phyloP scores from a whole-genome alignment of 1,140 invertebrate species.

The Aporrectodea caliginosa region DNA sequence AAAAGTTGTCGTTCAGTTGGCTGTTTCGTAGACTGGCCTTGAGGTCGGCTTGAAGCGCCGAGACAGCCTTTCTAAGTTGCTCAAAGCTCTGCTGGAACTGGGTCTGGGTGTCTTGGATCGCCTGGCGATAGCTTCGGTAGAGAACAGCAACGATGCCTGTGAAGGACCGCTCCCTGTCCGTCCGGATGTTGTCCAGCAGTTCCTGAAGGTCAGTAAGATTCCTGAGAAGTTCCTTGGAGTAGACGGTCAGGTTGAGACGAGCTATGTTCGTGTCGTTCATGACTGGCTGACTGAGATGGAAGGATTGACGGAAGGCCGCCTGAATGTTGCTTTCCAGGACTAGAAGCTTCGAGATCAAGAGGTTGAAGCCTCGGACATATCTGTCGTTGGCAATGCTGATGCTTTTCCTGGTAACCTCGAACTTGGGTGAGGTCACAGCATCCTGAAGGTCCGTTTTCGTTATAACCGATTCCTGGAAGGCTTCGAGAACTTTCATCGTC shows the following conservation, averaged over 20 bases:
- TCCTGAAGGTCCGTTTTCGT: slow-evolving; percentile 2
- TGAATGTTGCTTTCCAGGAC: slow-evolving; percentile 5
- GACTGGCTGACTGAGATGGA: neutral
- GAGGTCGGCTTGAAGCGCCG: neutral
- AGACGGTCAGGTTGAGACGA: slow-evolving; percentile 1
- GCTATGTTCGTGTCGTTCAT: slow-evolving; percentile 8
- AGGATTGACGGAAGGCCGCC: neutral
- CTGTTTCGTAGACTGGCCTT: neutral
- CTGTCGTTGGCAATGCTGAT: neutral
- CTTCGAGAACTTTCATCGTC: neutral
- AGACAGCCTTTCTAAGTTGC: neutral
- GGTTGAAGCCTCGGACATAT: neutral
- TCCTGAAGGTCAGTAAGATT: neutral
- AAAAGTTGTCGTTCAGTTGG: slow-evolving; percentile 15
- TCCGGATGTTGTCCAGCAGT: neutral
- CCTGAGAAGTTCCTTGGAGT: neutral
- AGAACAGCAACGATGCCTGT: neutral
- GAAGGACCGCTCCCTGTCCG: neutral
- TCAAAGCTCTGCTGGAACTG: neutral
- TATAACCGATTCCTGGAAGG: neutral
- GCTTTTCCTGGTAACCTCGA: neutral
- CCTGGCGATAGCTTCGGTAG: neutral
- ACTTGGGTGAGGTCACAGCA: neutral
- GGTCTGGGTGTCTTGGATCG: neutral
- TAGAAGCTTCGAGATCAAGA: neutral